These are phyloP conservation scores for Carterocephalus palaemon DNA, from an alignment of 2,888 invertebrate genomes.

Conservation along the genomic window DNA sequence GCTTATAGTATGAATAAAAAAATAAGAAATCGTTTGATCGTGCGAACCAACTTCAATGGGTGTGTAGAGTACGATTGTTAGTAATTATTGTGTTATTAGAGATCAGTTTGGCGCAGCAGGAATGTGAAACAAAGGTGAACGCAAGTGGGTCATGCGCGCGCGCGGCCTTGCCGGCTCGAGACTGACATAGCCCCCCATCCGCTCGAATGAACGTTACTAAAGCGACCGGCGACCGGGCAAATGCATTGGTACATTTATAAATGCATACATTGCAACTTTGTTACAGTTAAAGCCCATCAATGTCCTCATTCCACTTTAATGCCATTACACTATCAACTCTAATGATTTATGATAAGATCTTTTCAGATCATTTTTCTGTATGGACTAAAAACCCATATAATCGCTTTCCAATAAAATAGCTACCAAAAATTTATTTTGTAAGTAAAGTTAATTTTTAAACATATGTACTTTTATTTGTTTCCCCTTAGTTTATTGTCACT, in stretches of 20 bases:
- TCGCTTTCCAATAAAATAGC: no score
- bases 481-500: no score
- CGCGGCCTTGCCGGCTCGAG: conserved; percentile 56
- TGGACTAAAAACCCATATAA: no score
- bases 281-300: no score
- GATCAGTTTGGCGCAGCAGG: conserved; percentile 48
- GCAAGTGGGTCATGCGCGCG: conserved; percentile 63
- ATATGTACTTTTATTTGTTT: no score
- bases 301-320: no score
- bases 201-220: conserved; percentile 18
- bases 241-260: conserved; percentile 1
- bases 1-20: conserved; percentile 6
- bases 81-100: conserved; percentile 42
- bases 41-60: conserved; percentile 21
- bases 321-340: no score
- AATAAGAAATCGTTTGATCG: conserved; percentile 23
- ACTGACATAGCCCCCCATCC: conserved; percentile 54
- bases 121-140: conserved; percentile 65
- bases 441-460: no score
- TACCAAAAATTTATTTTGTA: no score
- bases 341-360: no score
- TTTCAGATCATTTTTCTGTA: no score
- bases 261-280: conserved; percentile 11
- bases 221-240: conserved; percentile 18
- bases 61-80: conserved; percentile 29